phyloP scores from a whole-genome alignment of 2,113 vertebrate genomes.

The Rallus limicola region DNA sequence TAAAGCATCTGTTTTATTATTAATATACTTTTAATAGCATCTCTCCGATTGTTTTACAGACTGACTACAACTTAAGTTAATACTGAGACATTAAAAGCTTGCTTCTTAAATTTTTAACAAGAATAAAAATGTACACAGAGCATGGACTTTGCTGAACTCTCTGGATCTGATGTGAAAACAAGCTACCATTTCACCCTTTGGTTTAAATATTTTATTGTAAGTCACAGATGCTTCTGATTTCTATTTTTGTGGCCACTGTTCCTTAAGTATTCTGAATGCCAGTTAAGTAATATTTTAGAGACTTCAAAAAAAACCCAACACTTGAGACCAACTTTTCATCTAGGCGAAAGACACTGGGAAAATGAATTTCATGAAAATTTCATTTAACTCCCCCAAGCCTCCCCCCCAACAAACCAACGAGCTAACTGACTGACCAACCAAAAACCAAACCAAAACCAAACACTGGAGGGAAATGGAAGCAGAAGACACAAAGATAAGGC shows the following conservation, averaged over 20 bases:
- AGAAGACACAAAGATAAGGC: neutral
- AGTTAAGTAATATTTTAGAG: neutral
- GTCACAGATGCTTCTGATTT: constrained; percentile 9
- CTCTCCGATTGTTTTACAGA: constrained; percentile 27
- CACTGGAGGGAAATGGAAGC: neutral
- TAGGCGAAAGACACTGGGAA: neutral
- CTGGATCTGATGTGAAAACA: constrained; percentile 11
- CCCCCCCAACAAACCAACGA: no score
- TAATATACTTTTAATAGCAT: constrained; percentile 57
- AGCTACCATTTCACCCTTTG: constrained; percentile 7
- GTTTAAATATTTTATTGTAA: constrained; percentile 39
- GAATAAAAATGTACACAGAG: constrained; percentile 2
- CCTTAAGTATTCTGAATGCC: neutral
- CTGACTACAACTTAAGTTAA: constrained; percentile 44
- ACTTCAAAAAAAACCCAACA: neutral
- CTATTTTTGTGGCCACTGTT: neutral
- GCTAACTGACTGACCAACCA: no score
- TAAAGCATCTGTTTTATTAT: constrained; percentile 57
- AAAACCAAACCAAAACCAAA: neutral
- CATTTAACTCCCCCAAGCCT: neutral
- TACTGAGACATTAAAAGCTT: constrained; percentile 36
- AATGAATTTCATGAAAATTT: neutral
- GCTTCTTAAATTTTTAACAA: constrained; percentile 67
- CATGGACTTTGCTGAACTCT: neutral
- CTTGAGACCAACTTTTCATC: neutral